Conservation (phyloP, 2,797 vertebrate species). For the Cynodonichthys magdalenae region DNA sequence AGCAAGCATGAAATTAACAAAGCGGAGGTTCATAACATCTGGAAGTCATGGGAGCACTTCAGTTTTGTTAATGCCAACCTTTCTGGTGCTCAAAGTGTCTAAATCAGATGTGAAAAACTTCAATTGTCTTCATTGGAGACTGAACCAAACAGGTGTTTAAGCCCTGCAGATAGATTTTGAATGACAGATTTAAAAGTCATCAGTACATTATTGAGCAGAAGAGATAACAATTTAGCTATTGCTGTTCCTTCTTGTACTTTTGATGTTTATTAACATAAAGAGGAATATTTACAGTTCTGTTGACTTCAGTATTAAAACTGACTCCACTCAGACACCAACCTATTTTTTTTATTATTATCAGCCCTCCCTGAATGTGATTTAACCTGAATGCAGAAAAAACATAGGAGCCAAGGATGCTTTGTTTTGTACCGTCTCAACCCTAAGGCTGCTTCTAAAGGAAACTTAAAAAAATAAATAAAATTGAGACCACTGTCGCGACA, state of each 20-base stretch:
- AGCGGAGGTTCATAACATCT: conserved; percentile 12
- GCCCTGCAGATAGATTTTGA: background rate
- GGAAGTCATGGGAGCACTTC: conserved; percentile 1
- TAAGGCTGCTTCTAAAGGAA: conserved; percentile 20
- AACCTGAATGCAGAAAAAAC: conserved; percentile 10
- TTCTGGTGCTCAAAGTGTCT: background rate
- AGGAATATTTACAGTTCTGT: background rate
- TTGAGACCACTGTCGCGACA: conserved; percentile 32
- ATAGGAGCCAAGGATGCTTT: conserved; percentile 20
- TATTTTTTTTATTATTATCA: no score
- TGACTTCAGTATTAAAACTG: background rate
- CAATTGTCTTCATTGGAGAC: no score
- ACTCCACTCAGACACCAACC: background rate
- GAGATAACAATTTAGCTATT: background rate
- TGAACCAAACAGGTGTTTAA: background rate
- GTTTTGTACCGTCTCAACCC: conserved; percentile 20
- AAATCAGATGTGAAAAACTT: background rate
- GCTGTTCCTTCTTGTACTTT: background rate
- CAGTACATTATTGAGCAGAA: background rate
- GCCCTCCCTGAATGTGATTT: conserved; percentile 1
- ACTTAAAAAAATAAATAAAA: no score
- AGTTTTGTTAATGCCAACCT: background rate
- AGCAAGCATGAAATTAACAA: background rate
- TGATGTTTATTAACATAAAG: background rate
- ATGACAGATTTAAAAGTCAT: background rate